These are phyloP conservation scores for Struthidea cinerea DNA, from an alignment of 2,113 vertebrate genomes.

Conservation along the genomic window DNA sequence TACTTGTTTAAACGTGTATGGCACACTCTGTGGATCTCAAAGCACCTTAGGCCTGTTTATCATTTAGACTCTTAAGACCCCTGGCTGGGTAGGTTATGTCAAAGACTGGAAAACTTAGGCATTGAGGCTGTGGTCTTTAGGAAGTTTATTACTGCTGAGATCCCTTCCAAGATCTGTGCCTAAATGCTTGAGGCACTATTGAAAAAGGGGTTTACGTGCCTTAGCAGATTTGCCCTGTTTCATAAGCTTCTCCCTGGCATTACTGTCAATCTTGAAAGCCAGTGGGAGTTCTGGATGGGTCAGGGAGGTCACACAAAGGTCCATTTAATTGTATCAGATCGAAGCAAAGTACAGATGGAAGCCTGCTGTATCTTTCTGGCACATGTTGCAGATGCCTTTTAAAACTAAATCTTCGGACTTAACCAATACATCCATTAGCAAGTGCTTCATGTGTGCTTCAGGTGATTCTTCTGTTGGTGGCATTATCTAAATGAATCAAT, in stretches of 20 bases:
- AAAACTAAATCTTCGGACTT: conserved; percentile 39
- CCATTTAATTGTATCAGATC: not conserved
- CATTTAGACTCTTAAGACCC: not conserved
- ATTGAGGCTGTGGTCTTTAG: not conserved
- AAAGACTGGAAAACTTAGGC: not conserved
- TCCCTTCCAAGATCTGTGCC: not conserved
- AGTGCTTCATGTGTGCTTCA: conserved; percentile 14
- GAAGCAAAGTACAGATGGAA: conserved; percentile 1
- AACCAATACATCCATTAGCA: not conserved
- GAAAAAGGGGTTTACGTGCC: not conserved
- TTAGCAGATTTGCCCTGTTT: conserved; percentile 6
- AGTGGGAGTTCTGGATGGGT: not conserved
- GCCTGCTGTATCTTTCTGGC: not conserved
- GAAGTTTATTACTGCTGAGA: not conserved
- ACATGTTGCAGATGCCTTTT: not conserved
- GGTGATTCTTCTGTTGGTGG: not conserved
- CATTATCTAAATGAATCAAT: conserved; percentile 11
- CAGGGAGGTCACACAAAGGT: not conserved
- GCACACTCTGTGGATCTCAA: not conserved
- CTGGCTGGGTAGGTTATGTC: not conserved
- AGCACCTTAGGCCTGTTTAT: not conserved
- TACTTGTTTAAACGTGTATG: not conserved
- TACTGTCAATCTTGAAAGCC: conserved; percentile 25
- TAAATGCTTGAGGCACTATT: not conserved
- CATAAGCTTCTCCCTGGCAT: not conserved